phyloP scores from a whole-genome alignment of 2,113 vertebrate species.

The Hiodon alosoides region DNA sequence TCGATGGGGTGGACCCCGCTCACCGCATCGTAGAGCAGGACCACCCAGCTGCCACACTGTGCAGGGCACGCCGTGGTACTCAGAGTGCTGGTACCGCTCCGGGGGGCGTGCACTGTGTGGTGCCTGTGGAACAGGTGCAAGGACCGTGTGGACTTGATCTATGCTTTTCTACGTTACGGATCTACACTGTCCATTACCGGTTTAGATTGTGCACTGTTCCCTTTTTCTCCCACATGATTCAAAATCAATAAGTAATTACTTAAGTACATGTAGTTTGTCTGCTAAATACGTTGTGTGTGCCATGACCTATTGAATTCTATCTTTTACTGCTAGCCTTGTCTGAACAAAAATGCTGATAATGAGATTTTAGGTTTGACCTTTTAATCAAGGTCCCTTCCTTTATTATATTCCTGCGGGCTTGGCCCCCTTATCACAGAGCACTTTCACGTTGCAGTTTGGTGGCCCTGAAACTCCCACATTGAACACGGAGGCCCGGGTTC shows the following conservation, averaged over 20 bases:
- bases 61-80: slow-evolving; percentile 4
- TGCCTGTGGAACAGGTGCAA: not conserved
- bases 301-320: not conserved
- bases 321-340: not conserved
- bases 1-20: not conserved
- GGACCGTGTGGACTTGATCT: not conserved
- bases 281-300: not conserved
- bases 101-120: not conserved
- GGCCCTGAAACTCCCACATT: no score
- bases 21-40: not conserved
- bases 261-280: not conserved
- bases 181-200: no score
- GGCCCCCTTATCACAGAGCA: no score
- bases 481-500: no score
- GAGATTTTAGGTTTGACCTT: not conserved
- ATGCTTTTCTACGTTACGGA: not conserved
- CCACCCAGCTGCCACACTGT: not conserved
- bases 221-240: not conserved
- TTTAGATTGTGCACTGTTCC: not conserved
- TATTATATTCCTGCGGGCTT: no score
- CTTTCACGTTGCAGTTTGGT: no score
- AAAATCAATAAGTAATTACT: not conserved
- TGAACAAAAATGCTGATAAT: not conserved
- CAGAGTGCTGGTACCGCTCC: not conserved
- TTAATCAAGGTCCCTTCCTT: not conserved